Evolutionary conservation across 1,140 invertebrate genomes (phyloP).

Genomic region (Macrotrachela quadricornifera): DNA sequence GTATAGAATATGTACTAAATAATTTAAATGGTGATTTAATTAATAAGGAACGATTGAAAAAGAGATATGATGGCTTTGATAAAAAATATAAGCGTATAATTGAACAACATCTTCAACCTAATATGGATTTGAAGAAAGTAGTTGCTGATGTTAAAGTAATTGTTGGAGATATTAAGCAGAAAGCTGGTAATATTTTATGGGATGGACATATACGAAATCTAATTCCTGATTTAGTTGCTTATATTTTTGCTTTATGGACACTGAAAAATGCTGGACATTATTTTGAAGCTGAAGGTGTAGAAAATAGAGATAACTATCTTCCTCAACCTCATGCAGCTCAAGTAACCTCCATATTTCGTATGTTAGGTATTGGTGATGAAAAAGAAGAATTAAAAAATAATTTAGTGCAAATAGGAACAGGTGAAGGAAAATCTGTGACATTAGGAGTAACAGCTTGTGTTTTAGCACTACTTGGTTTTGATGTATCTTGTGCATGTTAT

Average conservation of each 20-base stretch:
- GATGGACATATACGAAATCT: neutral
- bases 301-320: neutral
- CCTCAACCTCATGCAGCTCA: neutral
- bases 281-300: neutral
- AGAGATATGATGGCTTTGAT: neutral
- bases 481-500: neutral
- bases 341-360: neutral
- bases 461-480: neutral
- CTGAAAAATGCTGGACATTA: neutral
- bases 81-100: neutral
- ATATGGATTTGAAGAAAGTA: neutral
- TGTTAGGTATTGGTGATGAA: neutral
- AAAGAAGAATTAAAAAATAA: neutral
- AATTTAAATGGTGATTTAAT: neutral
- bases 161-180: neutral
- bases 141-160: neutral
- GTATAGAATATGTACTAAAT: neutral
- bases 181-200: too few relatives aligned
- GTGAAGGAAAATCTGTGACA: neutral
- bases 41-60: neutral
- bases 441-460: neutral
- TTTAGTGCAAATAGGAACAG: neutral
- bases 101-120: neutral
- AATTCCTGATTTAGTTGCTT: neutral
- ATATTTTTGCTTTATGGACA: neutral